A percentile compares a stretch with the other conserved stretches of the same genome.
phyloP scores from a whole-genome alignment of 2,113 vertebrate species.

The Vidua macroura region DNA sequence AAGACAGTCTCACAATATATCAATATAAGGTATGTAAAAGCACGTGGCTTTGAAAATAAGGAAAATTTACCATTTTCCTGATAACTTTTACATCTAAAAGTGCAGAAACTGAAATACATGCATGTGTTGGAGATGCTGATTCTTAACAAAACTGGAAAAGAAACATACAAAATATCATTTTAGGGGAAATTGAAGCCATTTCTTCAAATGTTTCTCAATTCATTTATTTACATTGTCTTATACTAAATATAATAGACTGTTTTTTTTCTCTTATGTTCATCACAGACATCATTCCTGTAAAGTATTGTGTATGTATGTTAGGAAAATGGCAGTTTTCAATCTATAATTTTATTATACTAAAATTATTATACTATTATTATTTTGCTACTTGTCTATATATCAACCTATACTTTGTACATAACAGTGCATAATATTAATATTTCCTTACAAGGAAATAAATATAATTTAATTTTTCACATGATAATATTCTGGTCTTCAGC shows the following conservation, averaged over 20 bases:
- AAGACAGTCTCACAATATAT: background rate
- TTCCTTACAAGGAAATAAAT: background rate
- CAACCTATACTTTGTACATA: background rate
- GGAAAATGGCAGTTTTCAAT: background rate
- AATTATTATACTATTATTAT: background rate
- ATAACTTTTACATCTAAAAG: background rate
- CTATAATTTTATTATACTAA: background rate
- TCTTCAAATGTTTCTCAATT: background rate
- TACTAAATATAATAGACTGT: background rate
- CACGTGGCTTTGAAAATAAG: background rate
- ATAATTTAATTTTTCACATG: background rate
- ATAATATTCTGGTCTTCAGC: background rate
- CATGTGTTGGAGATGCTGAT: background rate
- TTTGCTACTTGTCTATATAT: background rate
- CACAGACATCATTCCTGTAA: background rate
- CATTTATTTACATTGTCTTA: background rate
- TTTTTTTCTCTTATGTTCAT: background rate
- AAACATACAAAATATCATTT: background rate
- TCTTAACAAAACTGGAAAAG: background rate
- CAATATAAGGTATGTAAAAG: background rate
- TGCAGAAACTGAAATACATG: background rate
- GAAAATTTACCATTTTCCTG: background rate
- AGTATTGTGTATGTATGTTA: background rate
- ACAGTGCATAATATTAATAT: background rate
- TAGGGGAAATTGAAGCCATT: background rate